phyloP scores from a whole-genome alignment of 2,888 invertebrate species.

The Drosophila testacea region DNA sequence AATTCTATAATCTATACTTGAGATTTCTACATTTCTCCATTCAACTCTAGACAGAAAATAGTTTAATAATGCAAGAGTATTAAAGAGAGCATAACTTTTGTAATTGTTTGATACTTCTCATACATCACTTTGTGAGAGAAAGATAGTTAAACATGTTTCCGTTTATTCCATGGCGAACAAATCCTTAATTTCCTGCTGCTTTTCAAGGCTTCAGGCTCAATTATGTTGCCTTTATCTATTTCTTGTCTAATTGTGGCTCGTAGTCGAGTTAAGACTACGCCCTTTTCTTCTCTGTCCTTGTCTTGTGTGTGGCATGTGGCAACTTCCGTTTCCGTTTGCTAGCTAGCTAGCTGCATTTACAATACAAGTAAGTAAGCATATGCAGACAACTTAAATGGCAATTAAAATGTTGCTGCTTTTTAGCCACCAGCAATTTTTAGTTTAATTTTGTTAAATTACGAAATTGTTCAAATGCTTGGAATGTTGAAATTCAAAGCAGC shows the following conservation, averaged over 20 bases:
- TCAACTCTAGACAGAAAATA: not conserved
- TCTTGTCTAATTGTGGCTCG: slow-evolving; percentile 67
- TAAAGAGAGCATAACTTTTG: not conserved
- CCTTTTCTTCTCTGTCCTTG: slow-evolving; percentile 40
- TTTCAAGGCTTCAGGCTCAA: slow-evolving; percentile 33
- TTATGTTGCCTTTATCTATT: slow-evolving; percentile 59
- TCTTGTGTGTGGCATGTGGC: slow-evolving; percentile 26
- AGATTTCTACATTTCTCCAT: not conserved
- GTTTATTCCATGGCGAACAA: slow-evolving; percentile 27
- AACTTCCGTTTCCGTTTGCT: slow-evolving; percentile 71
- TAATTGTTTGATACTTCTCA: not conserved
- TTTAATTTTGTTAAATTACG: slow-evolving; percentile 40
- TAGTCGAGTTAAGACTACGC: slow-evolving; percentile 32
- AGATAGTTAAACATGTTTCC: slow-evolving; percentile 16
- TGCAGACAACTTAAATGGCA: slow-evolving; percentile 53
- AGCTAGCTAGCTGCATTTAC: slow-evolving; percentile 31
- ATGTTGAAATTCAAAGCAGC: slow-evolving; percentile 35
- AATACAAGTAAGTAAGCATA: slow-evolving; percentile 4
- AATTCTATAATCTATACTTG: too few species aligned
- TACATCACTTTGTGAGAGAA: not conserved
- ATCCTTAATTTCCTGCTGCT: slow-evolving; percentile 58
- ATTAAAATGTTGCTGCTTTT: slow-evolving; percentile 45
- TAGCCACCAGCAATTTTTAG: slow-evolving; percentile 24
- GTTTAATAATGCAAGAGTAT: not conserved
- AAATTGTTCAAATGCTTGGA: slow-evolving; percentile 15